A percentile compares a stretch with the other conserved stretches of the same genome.
These are phyloP conservation scores for Dolichotis patagonum DNA, from an alignment of 2,113 vertebrate genomes.

Conservation along the genomic window DNA sequence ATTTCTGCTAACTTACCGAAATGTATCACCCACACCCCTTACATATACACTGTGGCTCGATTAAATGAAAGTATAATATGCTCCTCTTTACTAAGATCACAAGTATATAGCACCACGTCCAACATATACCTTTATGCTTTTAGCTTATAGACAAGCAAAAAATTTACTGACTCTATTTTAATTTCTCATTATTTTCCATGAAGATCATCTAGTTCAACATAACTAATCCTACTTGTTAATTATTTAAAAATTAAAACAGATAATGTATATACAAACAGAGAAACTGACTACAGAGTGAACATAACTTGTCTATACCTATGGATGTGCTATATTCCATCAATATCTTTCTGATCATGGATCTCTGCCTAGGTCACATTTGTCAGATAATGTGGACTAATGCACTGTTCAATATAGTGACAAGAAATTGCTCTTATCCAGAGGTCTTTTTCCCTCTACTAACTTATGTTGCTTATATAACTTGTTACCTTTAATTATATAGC, in stretches of 20 bases:
- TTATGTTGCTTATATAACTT: background rate
- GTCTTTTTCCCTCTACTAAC: background rate
- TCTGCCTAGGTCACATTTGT: background rate
- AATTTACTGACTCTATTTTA: background rate
- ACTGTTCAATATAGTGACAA: background rate
- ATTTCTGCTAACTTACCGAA: background rate
- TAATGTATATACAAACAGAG: background rate
- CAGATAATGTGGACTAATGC: background rate
- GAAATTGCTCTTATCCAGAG: background rate
- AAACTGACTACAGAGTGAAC: background rate
- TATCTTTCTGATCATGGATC: background rate
- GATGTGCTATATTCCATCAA: background rate
- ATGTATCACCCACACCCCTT: background rate
- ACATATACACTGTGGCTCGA: background rate
- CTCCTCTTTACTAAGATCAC: background rate
- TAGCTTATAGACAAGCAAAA: background rate
- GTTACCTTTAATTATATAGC: conserved; percentile 16
- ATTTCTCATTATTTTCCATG: background rate
- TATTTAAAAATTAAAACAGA: background rate
- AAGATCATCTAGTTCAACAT: background rate
- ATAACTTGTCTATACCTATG: background rate
- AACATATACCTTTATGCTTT: background rate
- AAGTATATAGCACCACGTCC: background rate
- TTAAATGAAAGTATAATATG: background rate
- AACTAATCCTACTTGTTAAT: background rate